Conservation (phyloP, 2,888 invertebrate species). For the Napeogenes inachia region DNA sequence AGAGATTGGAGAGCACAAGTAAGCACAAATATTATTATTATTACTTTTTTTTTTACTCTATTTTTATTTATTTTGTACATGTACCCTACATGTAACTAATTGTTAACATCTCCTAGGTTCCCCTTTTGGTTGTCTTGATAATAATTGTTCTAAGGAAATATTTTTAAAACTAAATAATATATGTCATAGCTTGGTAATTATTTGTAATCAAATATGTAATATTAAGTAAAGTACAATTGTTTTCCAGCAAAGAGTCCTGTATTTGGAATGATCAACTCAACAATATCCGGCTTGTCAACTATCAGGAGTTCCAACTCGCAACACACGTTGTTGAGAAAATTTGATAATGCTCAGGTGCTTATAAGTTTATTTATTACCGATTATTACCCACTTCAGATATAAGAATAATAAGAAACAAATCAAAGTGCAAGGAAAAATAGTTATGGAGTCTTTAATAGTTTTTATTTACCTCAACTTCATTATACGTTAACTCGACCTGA, state of each 20-base stretch:
- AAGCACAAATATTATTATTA: slow-evolving; percentile 42
- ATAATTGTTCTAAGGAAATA: too few relatives aligned
- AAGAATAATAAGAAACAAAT: not conserved
- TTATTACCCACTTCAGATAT: slow-evolving; percentile 10
- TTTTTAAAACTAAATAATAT: too few relatives aligned
- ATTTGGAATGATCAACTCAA: slow-evolving; percentile 86
- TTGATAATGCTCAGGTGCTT: slow-evolving; percentile 77
- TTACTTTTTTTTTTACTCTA: not conserved
- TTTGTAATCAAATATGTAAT: too few relatives aligned
- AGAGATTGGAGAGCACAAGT: slow-evolving; percentile 83
- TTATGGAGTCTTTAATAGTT: too few relatives aligned
- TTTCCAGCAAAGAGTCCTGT: slow-evolving; percentile 86
- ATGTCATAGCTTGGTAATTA: too few relatives aligned
- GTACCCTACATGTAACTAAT: too few relatives aligned
- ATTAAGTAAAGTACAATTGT: slow-evolving; percentile 7
- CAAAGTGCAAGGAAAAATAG: too few relatives aligned
- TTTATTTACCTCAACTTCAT: too few relatives aligned
- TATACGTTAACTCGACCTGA: too few relatives aligned
- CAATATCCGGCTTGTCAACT: slow-evolving; percentile 84
- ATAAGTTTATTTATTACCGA: not conserved
- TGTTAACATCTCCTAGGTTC: too few relatives aligned
- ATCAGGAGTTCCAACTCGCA: slow-evolving; percentile 84
- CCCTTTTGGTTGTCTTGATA: too few relatives aligned
- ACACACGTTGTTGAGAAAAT: slow-evolving; percentile 75
- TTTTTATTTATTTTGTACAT: not conserved